phyloP scores from a whole-genome alignment of 2,888 invertebrate species.

The Cinara cedri region DNA sequence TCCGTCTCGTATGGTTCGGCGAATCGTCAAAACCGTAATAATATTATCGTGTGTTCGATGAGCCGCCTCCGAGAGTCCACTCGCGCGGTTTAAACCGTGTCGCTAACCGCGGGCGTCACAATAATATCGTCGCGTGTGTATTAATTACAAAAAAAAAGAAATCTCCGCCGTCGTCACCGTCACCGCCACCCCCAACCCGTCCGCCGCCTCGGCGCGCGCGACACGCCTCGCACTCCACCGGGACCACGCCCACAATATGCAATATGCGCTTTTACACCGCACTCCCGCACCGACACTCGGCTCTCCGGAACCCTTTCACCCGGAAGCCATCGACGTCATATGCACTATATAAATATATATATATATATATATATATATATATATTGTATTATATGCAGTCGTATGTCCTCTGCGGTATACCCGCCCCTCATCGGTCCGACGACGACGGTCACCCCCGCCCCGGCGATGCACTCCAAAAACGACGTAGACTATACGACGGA shows the following conservation, averaged over 20 bases:
- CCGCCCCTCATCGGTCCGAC: neutral
- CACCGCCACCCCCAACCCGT: too few species aligned
- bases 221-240: conserved; percentile 49
- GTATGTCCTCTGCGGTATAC: neutral
- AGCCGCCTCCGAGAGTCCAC: too few species aligned
- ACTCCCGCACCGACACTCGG: neutral
- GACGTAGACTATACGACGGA: too few species aligned
- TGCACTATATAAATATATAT: too few species aligned
- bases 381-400: too few species aligned
- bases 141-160: conserved; percentile 42
- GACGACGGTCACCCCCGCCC: conserved; percentile 1
- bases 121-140: neutral
- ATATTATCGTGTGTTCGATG: too few species aligned
- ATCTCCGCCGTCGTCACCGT: conserved; percentile 5
- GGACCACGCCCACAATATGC: conserved; percentile 36
- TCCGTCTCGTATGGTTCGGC: too few species aligned
- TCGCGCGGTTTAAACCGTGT: too few species aligned
- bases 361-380: too few species aligned
- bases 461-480: neutral
- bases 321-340: conserved; percentile 44
- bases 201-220: conserved; percentile 18
- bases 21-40: too few species aligned
- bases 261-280: conserved; percentile 33
- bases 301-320: conserved; percentile 31
- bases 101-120: too few species aligned